Percentiles rank a stretch among this genome's conserved stretches.
phyloP scores from a whole-genome alignment of 2,888 invertebrate species.

The Scaptomyza flava region DNA sequence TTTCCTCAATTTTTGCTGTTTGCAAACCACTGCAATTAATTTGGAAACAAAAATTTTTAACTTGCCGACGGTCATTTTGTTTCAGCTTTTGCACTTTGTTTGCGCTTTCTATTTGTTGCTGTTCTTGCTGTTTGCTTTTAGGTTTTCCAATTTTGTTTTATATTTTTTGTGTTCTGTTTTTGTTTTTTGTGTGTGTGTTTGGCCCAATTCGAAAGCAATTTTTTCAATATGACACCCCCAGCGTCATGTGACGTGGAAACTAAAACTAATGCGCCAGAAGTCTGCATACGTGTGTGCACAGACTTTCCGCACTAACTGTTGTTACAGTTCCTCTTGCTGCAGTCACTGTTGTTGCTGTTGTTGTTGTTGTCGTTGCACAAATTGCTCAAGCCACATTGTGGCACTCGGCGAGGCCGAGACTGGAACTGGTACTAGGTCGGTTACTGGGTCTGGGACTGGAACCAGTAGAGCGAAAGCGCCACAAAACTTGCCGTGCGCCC shows the following conservation, averaged over 20 bases:
- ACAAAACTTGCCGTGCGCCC: slow-evolving; percentile 65
- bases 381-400: slow-evolving; percentile 77
- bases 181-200: slow-evolving; percentile 29
- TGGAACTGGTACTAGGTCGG: not conserved
- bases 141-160: slow-evolving; percentile 18
- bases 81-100: slow-evolving; percentile 46
- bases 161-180: no score
- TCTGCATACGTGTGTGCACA: slow-evolving; percentile 33
- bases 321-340: slow-evolving; percentile 30
- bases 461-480: slow-evolving; percentile 36
- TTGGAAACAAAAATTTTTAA: slow-evolving; percentile 60
- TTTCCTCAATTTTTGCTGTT: slow-evolving; percentile 12
- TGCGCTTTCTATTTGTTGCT: slow-evolving; percentile 29
- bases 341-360: slow-evolving; percentile 25
- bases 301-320: slow-evolving; percentile 54
- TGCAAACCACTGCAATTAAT: slow-evolving; percentile 69
- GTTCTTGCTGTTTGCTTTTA: slow-evolving; percentile 2
- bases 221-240: slow-evolving; percentile 76
- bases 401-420: slow-evolving; percentile 36
- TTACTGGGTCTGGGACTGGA: not conserved
- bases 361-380: slow-evolving; percentile 60
- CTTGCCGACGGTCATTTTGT: slow-evolving; percentile 67
- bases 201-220: slow-evolving; percentile 75
- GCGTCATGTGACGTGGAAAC: slow-evolving; percentile 72
- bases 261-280: slow-evolving; percentile 66